A percentile compares a stretch with the other conserved stretches of the same genome.
phyloP scores from a whole-genome alignment of 2,888 invertebrate species.

The Uropetala carovei region DNA sequence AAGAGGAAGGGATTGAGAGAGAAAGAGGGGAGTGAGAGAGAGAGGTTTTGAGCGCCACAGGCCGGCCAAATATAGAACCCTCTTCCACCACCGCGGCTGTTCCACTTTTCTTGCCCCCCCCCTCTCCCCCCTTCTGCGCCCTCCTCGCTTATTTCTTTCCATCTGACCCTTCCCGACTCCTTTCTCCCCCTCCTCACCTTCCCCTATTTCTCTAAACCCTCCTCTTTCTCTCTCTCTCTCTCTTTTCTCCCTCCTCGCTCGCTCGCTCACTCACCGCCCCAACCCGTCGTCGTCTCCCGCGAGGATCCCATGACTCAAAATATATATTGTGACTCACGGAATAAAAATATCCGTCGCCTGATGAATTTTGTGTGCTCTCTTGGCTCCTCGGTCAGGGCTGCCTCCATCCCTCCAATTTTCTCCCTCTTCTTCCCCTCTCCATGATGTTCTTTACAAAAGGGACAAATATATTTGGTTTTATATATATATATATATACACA shows the following conservation, averaged over 20 bases:
- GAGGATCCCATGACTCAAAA: constrained; percentile 41
- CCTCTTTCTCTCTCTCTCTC: not conserved
- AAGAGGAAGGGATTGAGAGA: too few species aligned
- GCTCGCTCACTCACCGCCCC: not conserved
- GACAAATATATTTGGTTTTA: not conserved
- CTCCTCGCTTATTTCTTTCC: not conserved
- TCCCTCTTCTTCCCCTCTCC: not conserved
- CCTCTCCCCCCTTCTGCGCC: not conserved
- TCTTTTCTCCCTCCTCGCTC: not conserved
- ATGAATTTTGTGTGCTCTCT: constrained; percentile 40
- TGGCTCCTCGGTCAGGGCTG: not conserved
- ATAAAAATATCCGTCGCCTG: constrained; percentile 53
- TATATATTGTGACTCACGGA: constrained; percentile 59
- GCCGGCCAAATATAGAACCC: constrained; percentile 19
- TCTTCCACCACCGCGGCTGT: not conserved
- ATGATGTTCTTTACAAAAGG: not conserved
- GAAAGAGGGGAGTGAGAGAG: too few species aligned
- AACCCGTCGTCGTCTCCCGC: not conserved
- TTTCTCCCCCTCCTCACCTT: not conserved
- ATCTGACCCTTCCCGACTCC: not conserved
- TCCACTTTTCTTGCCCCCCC: not conserved
- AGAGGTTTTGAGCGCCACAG: not conserved
- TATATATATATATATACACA: too few species aligned
- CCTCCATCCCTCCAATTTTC: not conserved
- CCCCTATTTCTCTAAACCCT: not conserved